phyloP scores from a whole-genome alignment of 2,113 vertebrate genomes.

The Paramormyrops kingsleyae region DNA sequence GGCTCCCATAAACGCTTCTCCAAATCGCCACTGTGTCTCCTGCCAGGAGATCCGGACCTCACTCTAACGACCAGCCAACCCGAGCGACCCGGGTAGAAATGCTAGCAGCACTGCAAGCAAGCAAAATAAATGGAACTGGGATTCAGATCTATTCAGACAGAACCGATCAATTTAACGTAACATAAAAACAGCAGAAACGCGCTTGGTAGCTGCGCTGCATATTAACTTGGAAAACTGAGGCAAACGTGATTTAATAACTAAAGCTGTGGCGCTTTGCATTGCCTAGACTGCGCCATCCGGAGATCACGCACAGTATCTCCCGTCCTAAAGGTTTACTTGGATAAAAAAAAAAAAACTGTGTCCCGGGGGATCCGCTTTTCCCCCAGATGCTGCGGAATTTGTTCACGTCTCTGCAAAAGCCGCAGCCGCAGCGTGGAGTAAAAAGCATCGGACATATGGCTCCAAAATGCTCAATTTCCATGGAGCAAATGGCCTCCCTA shows the following conservation, averaged over 20 bases:
- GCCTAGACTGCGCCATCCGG: not conserved
- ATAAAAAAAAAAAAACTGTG: not conserved
- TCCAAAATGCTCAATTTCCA: conserved; percentile 7
- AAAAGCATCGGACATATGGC: not conserved
- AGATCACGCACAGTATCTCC: not conserved
- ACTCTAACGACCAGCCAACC: not conserved
- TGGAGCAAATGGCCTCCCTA: not conserved
- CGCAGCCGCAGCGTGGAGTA: not conserved
- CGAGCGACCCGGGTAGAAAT: not conserved
- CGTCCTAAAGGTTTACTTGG: not conserved
- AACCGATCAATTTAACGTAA: not conserved
- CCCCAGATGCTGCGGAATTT: not conserved
- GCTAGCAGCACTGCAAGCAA: not conserved
- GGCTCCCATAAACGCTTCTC: not conserved
- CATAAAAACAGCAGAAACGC: not conserved
- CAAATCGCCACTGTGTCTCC: not conserved
- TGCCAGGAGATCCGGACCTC: not conserved
- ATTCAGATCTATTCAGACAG: not conserved
- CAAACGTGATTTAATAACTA: not conserved
- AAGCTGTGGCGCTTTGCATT: not conserved
- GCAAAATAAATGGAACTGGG: not conserved
- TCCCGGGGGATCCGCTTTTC: conserved; percentile 2
- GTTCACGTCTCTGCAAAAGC: conserved; percentile 1
- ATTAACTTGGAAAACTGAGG: not conserved
- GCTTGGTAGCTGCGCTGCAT: not conserved